Evolutionary conservation across 2,888 invertebrate genomes (phyloP).

Genomic region (Ceriagrion tenellum): DNA sequence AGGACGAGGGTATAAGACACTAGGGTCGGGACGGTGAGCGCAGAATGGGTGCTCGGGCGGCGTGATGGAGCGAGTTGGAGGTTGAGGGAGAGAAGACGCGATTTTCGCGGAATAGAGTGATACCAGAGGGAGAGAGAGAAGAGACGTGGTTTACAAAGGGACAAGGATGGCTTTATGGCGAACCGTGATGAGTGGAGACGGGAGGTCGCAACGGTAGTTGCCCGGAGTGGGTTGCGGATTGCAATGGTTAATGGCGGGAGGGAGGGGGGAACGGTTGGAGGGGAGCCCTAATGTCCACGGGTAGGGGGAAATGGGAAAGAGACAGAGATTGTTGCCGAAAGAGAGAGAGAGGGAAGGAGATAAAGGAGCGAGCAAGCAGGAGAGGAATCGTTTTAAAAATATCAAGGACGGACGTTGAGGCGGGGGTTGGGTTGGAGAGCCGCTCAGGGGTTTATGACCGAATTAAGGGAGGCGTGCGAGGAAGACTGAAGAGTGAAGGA

Average conservation of each 20-base stretch:
- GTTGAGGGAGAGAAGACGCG: neutral
- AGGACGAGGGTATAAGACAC: no score
- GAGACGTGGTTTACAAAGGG: neutral
- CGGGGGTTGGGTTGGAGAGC: neutral
- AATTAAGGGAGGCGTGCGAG: constrained; percentile 9
- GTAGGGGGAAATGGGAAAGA: no score
- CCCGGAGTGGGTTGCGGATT: neutral
- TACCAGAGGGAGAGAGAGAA: neutral
- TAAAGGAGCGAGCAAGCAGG: neutral
- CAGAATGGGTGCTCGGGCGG: no score
- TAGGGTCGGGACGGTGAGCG: no score
- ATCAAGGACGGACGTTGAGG: neutral
- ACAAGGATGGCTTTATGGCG: neutral
- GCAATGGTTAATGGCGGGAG: neutral
- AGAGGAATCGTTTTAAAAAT: constrained; percentile 2
- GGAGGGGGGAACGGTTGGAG: neutral
- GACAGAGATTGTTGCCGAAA: neutral
- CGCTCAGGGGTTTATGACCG: constrained; percentile 22
- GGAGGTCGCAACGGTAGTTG: constrained; percentile 8
- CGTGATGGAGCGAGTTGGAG: neutral
- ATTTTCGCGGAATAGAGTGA: neutral
- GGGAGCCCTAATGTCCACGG: neutral
- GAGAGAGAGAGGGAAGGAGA: neutral
- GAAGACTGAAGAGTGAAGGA: neutral
- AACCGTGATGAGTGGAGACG: neutral